Percentiles rank a stretch among this genome's conserved stretches.
Conservation (phyloP, 2,113 vertebrate species). For the Clarias batrachus region DNA sequence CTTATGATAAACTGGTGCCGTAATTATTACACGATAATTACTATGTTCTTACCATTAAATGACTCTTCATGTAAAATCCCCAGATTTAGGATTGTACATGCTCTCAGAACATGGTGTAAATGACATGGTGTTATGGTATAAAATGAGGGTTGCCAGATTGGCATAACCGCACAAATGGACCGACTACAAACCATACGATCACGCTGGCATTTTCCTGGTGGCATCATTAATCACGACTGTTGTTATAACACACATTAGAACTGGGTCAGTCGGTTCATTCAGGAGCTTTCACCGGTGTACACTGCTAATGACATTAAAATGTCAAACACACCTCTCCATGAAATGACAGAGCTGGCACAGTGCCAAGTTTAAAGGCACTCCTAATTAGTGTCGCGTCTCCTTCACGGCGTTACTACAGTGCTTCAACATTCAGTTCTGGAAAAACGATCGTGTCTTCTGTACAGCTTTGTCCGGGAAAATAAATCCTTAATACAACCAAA, state of each 20-base stretch:
- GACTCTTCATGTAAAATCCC: neutral
- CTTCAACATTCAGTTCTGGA: neutral
- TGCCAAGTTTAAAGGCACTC: neutral
- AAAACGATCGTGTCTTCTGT: neutral
- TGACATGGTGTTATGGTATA: neutral
- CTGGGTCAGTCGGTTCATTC: no score
- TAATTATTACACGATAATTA: no score
- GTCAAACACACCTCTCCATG: neutral
- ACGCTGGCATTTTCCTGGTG: neutral
- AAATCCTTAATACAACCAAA: neutral
- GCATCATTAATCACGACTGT: neutral
- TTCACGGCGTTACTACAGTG: neutral
- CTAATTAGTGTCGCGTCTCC: neutral
- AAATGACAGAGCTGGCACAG: neutral
- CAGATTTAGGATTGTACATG: neutral
- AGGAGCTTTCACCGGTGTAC: no score
- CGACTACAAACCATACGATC: neutral
- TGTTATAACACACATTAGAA: no score
- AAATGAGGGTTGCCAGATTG: neutral
- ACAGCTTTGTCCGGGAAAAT: neutral
- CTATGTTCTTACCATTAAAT: neutral
- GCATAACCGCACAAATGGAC: neutral
- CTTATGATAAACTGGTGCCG: no score
- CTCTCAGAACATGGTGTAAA: neutral
- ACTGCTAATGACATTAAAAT: neutral